Evolutionary conservation across 2,888 invertebrate genomes (phyloP).

Genomic region (Ceratothoa steindachneri): DNA sequence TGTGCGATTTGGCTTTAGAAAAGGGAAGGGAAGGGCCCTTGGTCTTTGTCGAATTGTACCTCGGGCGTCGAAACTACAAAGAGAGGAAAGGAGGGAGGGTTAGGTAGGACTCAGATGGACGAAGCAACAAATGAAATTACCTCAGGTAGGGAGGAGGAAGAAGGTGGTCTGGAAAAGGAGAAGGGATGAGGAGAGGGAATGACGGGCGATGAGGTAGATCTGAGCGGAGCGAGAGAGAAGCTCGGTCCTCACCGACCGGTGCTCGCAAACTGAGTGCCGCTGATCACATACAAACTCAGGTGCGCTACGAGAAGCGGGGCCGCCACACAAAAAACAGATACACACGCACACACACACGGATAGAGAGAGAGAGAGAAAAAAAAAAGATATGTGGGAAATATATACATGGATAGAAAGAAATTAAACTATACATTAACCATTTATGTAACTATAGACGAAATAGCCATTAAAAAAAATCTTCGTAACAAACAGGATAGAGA

Average conservation of each 20-base stretch:
- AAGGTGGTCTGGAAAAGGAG: not conserved
- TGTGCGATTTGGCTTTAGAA: too few relatives aligned
- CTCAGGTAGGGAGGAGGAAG: not conserved
- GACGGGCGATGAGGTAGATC: not conserved
- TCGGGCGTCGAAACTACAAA: not conserved
- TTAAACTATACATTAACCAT: too few relatives aligned
- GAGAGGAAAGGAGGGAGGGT: not conserved
- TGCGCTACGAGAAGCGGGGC: not conserved
- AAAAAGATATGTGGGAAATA: too few relatives aligned
- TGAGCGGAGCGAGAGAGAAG: not conserved
- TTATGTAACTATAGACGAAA: too few relatives aligned
- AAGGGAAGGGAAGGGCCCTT: too few relatives aligned
- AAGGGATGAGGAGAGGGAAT: not conserved
- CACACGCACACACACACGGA: not conserved
- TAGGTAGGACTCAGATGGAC: not conserved
- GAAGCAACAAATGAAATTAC: not conserved
- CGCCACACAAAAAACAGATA: not conserved
- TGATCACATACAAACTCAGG: not conserved
- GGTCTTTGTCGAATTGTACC: too few relatives aligned
- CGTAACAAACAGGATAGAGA: too few relatives aligned
- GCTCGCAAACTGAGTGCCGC: not conserved
- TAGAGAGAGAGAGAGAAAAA: too few relatives aligned
- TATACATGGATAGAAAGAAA: too few relatives aligned
- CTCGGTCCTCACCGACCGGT: not conserved
- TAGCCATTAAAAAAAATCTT: too few relatives aligned